Conservation (phyloP, 2,888 invertebrate genomes). For the Pterobdella sp. region DNA sequence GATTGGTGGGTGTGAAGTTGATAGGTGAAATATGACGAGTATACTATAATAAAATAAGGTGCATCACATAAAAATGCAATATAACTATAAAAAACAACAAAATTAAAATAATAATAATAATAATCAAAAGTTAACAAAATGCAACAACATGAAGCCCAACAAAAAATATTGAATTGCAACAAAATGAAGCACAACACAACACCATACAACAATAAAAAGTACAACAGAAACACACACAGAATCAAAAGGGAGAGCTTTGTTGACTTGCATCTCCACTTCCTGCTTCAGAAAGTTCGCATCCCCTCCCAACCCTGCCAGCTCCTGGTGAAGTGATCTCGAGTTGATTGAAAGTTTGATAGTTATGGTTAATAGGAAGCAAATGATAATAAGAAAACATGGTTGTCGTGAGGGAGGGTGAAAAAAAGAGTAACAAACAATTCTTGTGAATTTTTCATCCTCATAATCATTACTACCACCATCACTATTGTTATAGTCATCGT, state of each 20-base stretch:
- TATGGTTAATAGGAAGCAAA: background rate
- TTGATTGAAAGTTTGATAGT: background rate
- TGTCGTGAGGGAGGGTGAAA: background rate
- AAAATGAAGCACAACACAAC: background rate
- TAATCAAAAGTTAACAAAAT: too few species aligned
- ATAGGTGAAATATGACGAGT: background rate
- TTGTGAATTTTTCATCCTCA: background rate
- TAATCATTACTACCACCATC: background rate
- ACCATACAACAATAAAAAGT: background rate
- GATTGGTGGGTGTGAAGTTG: background rate
- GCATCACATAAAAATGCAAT: too few species aligned
- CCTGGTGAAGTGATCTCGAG: conserved; percentile 54
- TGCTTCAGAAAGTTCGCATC: conserved; percentile 81
- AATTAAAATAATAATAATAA: too few species aligned
- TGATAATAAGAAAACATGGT: background rate
- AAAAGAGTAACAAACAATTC: background rate
- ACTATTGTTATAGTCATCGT: background rate
- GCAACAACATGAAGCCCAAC: too few species aligned
- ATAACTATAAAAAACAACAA: too few species aligned
- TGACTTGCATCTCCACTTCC: conserved; percentile 66
- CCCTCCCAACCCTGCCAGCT: conserved; percentile 82
- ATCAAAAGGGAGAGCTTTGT: conserved; percentile 60
- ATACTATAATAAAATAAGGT: too few species aligned
- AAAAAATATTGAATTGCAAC: too few species aligned
- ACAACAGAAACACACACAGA: conserved; percentile 53